Base-by-base conservation (phyloP, 1,140 invertebrate species). In the Medauroidea extradentata region DNA sequence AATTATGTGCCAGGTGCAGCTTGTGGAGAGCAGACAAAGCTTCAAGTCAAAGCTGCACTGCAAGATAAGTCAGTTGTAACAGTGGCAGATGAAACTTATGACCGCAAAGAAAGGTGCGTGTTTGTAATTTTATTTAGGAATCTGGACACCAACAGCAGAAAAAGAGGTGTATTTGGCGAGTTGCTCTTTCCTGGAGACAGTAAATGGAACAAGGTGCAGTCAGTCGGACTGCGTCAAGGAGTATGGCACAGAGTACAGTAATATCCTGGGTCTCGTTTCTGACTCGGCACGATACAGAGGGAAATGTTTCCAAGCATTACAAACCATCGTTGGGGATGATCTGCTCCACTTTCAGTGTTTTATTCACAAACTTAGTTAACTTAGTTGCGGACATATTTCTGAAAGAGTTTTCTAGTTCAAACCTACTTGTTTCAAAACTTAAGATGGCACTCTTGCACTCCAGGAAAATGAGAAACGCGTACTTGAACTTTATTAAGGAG, bases 321-420 rank as follows among this genome's bases (percentile, higher is more conserved):
- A 38, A 56, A 42, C 44, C 44, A 7, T 44, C 16, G 13, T 46
- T 23, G 53, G 53, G 2, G 39, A 21, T 43, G 11, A 56, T n/a
- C 9, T 56, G 21, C 24, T 46, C 21, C 53, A 46, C 34, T 24
- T 56, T 21, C 38, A 56, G 21, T 56, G 53, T 23, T 56, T 38
- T 38, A 21, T 25, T 46, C 53, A 56, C 44, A 50, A 56, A 56
- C 39, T 56, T 13, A n/a, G n/a, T n/a, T n/a, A 56, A 56, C 29
- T 24, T 53, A 14, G 53, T 56, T 19, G 53, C 14, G 24, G 29
- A 34, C 29, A 34, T 34, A 7, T 34, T 34, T 34, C 11, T 34
- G 29, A 34, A 34, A 4, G n/a, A n/a, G n/a, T n/a, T n/a, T n/a
- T n/a, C n/a, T n/a, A n/a, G n/a, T n/a, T n/a, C n/a, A n/a, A n/a